Percentiles rank a stretch among this genome's conserved stretches.
phyloP scores from a whole-genome alignment of 53 echinoderm and acorn worm genomes.

The Pentamera pediparva region DNA sequence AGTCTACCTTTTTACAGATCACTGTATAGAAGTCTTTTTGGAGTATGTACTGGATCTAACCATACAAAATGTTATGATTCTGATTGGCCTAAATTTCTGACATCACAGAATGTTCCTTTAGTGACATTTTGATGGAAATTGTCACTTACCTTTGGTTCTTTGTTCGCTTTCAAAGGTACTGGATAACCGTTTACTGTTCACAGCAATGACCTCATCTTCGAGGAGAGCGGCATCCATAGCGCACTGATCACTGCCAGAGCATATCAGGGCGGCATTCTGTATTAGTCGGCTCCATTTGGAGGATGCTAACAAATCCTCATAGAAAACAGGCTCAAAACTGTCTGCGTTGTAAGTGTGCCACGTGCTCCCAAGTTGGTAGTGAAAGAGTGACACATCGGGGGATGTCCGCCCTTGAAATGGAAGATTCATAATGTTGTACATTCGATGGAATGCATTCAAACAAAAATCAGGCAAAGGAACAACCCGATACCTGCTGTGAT shows the following conservation, averaged over 20 bases:
- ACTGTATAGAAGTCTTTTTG: too few species aligned
- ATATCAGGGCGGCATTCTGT: slow-evolving; percentile 19
- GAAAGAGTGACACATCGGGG: slow-evolving; percentile 35
- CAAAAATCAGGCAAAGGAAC: background rate
- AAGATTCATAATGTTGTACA: background rate
- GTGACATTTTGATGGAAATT: background rate
- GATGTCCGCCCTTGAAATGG: slow-evolving; percentile 47
- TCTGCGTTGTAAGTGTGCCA: slow-evolving; percentile 41
- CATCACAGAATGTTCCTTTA: too few species aligned
- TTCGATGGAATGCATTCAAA: background rate
- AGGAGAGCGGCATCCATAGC: slow-evolving; percentile 26
- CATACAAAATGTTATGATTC: too few species aligned
- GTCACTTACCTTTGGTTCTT: background rate
- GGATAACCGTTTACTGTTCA: background rate
- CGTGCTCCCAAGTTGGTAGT: slow-evolving; percentile 15
- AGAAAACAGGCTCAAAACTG: slow-evolving; percentile 39
- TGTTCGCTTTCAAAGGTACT: background rate
- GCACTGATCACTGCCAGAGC: slow-evolving; percentile 34
- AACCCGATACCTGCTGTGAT: background rate
- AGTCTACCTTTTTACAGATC: too few species aligned
- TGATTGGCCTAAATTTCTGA: too few species aligned
- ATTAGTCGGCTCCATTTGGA: background rate
- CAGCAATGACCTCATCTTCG: background rate
- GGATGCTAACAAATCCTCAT: background rate
- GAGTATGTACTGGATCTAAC: too few species aligned